Conservation (phyloP, 2,888 invertebrate species). For the Drosophila tanythrix region DNA sequence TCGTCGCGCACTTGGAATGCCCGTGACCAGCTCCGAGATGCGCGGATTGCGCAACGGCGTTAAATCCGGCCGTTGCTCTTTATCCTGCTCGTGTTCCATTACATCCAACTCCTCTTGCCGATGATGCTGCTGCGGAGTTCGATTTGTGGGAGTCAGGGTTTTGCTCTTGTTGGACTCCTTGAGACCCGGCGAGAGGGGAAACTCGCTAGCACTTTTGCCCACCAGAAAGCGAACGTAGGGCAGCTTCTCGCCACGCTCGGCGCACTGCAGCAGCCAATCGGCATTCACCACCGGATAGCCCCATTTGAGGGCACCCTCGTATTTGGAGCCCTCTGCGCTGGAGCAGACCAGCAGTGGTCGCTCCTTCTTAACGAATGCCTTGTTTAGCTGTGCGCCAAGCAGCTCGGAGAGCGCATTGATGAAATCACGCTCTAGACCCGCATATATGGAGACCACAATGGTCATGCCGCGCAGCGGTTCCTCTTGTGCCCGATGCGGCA, state of each 20-base stretch:
- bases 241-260: constrained; percentile 85
- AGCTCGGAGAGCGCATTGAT: constrained; percentile 89
- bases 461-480: constrained; percentile 89
- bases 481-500: constrained; percentile 85
- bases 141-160: constrained; percentile 10
- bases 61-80: constrained; percentile 53
- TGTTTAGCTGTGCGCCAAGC: constrained; percentile 90
- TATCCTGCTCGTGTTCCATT: constrained; percentile 42
- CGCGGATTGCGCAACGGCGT: constrained; percentile 82
- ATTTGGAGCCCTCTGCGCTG: constrained; percentile 91
- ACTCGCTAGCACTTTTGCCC: constrained; percentile 85
- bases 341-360: constrained; percentile 94
- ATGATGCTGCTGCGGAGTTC: not conserved
- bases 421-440: constrained; percentile 90
- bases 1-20: constrained; percentile 30
- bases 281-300: constrained; percentile 91
- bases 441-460: constrained; percentile 92
- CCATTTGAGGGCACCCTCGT: constrained; percentile 94
- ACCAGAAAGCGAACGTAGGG: constrained; percentile 87
- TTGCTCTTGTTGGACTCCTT: constrained; percentile 31
- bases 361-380: constrained; percentile 89
- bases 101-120: constrained; percentile 1
- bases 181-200: constrained; percentile 73
- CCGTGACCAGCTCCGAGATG: constrained; percentile 80
- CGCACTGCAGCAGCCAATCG: constrained; percentile 91